Conservation (phyloP, 2,113 vertebrate species). For the Neotragus pygmaeus region DNA sequence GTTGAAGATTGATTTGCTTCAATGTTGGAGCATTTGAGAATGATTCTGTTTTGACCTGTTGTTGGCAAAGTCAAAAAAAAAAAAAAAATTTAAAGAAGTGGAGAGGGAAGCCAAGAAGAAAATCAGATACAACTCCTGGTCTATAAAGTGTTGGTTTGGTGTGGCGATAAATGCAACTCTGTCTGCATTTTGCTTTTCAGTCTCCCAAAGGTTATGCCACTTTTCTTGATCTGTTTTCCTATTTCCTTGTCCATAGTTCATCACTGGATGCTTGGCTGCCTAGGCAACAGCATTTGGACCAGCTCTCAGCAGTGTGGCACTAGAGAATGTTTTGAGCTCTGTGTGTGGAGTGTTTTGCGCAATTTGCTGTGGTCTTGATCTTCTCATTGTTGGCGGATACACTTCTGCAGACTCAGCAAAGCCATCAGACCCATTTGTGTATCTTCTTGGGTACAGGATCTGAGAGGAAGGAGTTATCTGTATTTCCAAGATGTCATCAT, state of each 20-base stretch:
- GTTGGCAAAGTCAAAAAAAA: constrained; percentile 18
- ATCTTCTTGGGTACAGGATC: background rate
- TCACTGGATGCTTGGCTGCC: constrained; percentile 44
- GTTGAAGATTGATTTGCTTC: constrained; percentile 55
- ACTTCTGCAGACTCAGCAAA: background rate
- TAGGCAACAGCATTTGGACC: constrained; percentile 42
- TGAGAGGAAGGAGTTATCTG: background rate
- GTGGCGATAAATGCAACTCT: constrained; percentile 27
- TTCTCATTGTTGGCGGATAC: background rate
- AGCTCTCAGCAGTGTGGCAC: background rate
- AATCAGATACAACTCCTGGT: background rate
- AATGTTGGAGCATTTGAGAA: constrained; percentile 22
- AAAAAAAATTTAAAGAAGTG: constrained; percentile 12
- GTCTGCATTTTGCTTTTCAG: constrained; percentile 27
- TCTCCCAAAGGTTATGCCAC: constrained; percentile 57
- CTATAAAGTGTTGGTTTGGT: background rate
- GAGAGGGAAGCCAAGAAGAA: background rate
- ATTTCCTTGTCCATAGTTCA: constrained; percentile 9
- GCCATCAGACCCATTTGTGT: background rate
- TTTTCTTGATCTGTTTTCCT: constrained; percentile 56
- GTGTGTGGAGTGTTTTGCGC: background rate
- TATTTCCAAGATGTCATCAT: constrained; percentile 6
- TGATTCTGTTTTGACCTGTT: constrained; percentile 58
- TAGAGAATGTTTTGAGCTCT: background rate
- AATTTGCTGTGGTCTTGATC: background rate